phyloP scores from a whole-genome alignment of 2,888 invertebrate genomes.

The Cerceris ruficornis region DNA sequence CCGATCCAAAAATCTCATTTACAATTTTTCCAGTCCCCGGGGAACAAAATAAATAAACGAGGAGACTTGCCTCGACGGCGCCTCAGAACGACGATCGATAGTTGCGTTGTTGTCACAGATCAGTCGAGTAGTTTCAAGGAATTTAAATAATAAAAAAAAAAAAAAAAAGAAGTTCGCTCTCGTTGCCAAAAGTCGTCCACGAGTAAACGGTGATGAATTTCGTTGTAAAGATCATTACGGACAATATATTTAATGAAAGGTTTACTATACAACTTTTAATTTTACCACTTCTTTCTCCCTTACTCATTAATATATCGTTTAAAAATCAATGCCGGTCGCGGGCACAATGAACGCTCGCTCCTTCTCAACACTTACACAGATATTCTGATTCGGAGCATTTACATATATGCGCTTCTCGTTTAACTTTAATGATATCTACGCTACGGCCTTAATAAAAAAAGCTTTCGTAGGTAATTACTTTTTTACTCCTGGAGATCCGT shows the following conservation, averaged over 20 bases:
- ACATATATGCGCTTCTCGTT: constrained; percentile 67
- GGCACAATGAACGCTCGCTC: constrained; percentile 72
- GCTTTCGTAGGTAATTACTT: constrained; percentile 72
- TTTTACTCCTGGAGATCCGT: constrained; percentile 77
- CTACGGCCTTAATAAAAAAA: constrained; percentile 78
- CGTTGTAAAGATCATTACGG: constrained; percentile 81
- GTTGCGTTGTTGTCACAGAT: constrained; percentile 61
- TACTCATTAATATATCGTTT: constrained; percentile 76
- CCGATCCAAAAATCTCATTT: constrained; percentile 66
- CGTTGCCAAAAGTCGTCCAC: constrained; percentile 70
- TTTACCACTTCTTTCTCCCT: constrained; percentile 72
- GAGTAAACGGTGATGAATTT: constrained; percentile 74
- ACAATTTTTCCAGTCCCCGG: constrained; percentile 55
- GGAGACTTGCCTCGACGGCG: constrained; percentile 63
- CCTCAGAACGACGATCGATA: constrained; percentile 68
- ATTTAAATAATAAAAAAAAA: constrained; percentile 69
- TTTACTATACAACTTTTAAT: constrained; percentile 80
- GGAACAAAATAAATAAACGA: constrained; percentile 60
- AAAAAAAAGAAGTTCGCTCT: constrained; percentile 73
- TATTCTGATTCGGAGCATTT: constrained; percentile 74
- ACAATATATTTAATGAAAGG: constrained; percentile 76
- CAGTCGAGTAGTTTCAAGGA: constrained; percentile 66
- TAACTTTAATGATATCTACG: constrained; percentile 71
- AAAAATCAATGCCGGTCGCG: constrained; percentile 78
- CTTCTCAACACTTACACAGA: constrained; percentile 72